These are phyloP conservation scores for Mareca penelope DNA, from an alignment of 2,797 vertebrate species.

Conservation along the genomic window DNA sequence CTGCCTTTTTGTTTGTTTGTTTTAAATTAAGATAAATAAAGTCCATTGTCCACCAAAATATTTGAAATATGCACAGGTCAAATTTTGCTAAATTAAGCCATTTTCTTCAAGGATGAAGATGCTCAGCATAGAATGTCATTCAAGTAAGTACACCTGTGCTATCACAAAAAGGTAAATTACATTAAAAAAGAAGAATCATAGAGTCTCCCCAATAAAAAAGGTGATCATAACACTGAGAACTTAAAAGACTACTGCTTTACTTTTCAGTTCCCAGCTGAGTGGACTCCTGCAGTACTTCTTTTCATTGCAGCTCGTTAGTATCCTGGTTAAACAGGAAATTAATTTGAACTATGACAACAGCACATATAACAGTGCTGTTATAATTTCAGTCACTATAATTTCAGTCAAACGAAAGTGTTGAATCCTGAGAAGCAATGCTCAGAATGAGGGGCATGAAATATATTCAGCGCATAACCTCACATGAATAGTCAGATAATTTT, in stretches of 20 bases:
- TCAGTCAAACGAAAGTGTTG: not conserved
- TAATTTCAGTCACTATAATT: not conserved
- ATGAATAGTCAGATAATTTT: not conserved
- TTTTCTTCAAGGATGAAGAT: not conserved
- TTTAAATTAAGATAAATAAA: not conserved
- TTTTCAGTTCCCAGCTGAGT: not conserved
- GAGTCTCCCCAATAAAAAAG: not conserved
- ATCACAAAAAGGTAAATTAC: not conserved
- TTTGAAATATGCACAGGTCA: not conserved
- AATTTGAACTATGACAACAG: constrained; percentile 37
- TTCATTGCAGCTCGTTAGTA: not conserved
- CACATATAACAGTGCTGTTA: not conserved
- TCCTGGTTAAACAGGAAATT: constrained; percentile 35
- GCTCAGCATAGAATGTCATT: not conserved
- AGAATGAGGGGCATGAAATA: not conserved
- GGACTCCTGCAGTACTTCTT: not conserved
- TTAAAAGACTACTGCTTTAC: not conserved
- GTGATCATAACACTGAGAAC: not conserved
- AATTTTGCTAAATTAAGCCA: not conserved
- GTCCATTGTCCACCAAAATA: not conserved
- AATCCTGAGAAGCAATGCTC: not conserved
- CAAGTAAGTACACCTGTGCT: not conserved
- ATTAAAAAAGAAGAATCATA: not conserved
- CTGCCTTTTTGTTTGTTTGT: not conserved
- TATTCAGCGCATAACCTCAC: not conserved